Evolutionary conservation across 2,888 invertebrate genomes (phyloP), one percentile per base, ranked within the genome.

Genomic region (Drosophila subquinaria): DNA sequence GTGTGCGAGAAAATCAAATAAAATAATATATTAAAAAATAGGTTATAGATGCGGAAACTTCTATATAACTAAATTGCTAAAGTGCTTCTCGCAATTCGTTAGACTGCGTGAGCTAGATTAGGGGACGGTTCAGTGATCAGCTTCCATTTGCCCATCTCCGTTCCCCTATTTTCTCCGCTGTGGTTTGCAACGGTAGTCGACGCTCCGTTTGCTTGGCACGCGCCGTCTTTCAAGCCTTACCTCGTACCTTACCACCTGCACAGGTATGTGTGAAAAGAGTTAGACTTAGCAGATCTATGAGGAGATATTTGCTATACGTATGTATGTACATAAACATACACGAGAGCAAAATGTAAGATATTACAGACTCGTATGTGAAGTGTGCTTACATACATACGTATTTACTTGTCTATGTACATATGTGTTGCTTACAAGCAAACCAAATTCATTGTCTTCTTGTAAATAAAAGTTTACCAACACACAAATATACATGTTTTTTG

Each of bases 191-290:
- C 79, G 79, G 79, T 79, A 73, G 66, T 72, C 63, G 62, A 33
- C 55, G 67, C 48, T 47, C 48, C 52, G 75, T 73, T 84, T 71
- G 66, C 61, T 71, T 79, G 83, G 85, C 83, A 83, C 83, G 83
- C 88, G 83, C 85, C 82, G 68, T 69, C 68, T 84, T 35, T 40
- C 35, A 52, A 59, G 43, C 55, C 57, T 45, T 33, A 53, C 35
- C 51, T 51, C 35, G 35, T 36, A 47, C 33, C 27, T 55, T 42
- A 42, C 50, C 76, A 79, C 85, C 68, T 76, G 77, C 52, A 47
- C 20, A 61, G 48, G 38, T 48, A 11, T 50, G 47, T 38, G 57
- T 48, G 48, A 23, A 57, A 20, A 55, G 38, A 59, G 52, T 42
- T n/a, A 27, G 36, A 15, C 15, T 48, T 5, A 10, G 4, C 10